Percentiles rank a stretch among this genome's conserved stretches.
These are phyloP conservation scores for Hydrolagus colliei DNA, from an alignment of 2,797 vertebrate genomes.

Conservation along the genomic window DNA sequence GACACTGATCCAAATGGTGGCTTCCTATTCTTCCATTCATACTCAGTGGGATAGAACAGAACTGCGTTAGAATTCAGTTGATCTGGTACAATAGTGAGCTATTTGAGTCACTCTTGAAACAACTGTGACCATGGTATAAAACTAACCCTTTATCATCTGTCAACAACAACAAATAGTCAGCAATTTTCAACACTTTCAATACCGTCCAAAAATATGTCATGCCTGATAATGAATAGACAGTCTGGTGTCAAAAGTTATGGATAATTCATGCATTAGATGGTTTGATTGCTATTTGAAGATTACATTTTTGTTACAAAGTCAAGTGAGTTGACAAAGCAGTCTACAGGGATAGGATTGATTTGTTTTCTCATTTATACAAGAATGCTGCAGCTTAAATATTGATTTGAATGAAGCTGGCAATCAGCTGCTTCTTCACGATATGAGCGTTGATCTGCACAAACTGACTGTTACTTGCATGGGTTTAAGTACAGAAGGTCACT, in stretches of 20 bases:
- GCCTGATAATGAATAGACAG: neutral
- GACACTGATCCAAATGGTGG: neutral
- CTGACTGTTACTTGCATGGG: neutral
- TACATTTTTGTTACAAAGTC: neutral
- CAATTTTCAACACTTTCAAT: conserved; percentile 19
- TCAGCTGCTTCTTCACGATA: neutral
- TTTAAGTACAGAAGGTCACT: neutral
- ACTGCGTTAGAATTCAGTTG: neutral
- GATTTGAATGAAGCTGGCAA: neutral
- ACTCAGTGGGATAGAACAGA: neutral
- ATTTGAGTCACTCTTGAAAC: neutral
- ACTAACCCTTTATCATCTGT: neutral
- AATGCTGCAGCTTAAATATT: neutral
- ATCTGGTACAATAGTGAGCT: neutral
- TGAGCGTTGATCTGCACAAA: neutral
- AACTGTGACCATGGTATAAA: neutral
- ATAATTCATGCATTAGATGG: conserved; percentile 1
- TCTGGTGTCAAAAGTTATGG: neutral
- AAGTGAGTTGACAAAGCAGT: neutral
- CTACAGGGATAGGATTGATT: conserved; percentile 1
- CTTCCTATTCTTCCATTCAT: neutral
- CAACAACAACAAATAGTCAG: neutral
- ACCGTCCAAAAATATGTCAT: neutral
- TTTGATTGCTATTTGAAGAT: conserved; percentile 7
- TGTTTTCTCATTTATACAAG: neutral